Evolutionary conservation across 2,797 vertebrate genomes (phyloP).

Genomic region (Cyprinella venusta): DNA sequence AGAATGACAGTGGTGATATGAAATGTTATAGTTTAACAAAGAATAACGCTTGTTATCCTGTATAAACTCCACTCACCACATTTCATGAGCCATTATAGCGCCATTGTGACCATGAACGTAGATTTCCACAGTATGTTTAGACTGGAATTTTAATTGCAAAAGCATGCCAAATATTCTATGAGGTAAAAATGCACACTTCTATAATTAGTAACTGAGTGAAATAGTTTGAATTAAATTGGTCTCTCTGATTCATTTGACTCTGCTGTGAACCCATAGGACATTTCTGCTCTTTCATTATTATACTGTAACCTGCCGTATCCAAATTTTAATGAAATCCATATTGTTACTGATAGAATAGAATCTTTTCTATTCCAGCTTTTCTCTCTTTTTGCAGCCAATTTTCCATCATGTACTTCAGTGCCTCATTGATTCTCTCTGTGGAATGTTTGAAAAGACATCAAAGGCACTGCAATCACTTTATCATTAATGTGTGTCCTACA

Average conservation of each 20-base stretch:
- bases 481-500: constrained; percentile 14
- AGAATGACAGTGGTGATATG: constrained; percentile 23
- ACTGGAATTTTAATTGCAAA: neutral
- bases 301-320: constrained; percentile 34
- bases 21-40: constrained; percentile 58
- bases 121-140: neutral
- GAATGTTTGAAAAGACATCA: constrained; percentile 33
- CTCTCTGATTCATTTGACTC: constrained; percentile 16
- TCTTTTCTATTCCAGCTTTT: constrained; percentile 26
- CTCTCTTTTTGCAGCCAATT: constrained; percentile 20
- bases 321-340: constrained; percentile 35
- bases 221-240: neutral
- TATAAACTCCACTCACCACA: neutral
- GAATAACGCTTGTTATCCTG: constrained; percentile 26
- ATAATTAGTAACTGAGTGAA: neutral
- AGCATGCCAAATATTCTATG: neutral
- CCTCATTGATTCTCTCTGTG: constrained; percentile 38
- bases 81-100: constrained; percentile 20
- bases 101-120: constrained; percentile 5
- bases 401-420: constrained; percentile 15
- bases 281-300: constrained; percentile 14
- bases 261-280: constrained; percentile 13
- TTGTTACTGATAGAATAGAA: constrained; percentile 39
- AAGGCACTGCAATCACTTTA: constrained; percentile 12
- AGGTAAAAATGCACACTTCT: neutral